phyloP scores from a whole-genome alignment of 2,113 vertebrate genomes.

The Prolemur simus region DNA sequence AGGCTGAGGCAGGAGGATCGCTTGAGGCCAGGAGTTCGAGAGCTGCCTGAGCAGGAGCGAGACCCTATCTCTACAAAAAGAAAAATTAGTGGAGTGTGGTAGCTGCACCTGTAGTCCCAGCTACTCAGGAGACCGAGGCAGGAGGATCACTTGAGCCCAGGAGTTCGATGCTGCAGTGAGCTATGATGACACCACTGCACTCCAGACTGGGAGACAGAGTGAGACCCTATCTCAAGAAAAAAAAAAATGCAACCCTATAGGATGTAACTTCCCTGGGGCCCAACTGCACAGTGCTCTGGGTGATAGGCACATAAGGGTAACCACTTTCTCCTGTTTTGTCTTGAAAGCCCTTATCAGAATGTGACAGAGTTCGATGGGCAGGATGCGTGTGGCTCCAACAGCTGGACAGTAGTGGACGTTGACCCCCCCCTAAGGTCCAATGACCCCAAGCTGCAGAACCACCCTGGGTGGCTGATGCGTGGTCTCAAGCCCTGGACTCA shows the following conservation, averaged over 20 bases:
- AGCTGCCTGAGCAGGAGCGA: too few species aligned
- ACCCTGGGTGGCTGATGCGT: conserved; percentile 90
- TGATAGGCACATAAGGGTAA: neutral
- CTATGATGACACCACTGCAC: neutral
- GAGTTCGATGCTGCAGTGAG: too few species aligned
- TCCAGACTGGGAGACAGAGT: neutral
- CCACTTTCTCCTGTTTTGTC: neutral
- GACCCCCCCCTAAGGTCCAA: conserved; percentile 89
- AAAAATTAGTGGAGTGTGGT: too few species aligned
- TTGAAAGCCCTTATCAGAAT: conserved; percentile 90
- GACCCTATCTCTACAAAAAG: too few species aligned
- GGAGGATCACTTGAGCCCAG: too few species aligned
- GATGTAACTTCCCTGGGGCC: neutral
- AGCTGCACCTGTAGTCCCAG: too few species aligned
- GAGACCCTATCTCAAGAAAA: neutral
- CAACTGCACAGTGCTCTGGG: neutral
- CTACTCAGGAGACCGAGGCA: too few species aligned
- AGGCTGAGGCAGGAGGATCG: too few species aligned
- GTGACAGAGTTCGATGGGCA: conserved; percentile 98
- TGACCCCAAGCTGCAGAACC: conserved; percentile 84
- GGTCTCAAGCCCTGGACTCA: conserved; percentile 96
- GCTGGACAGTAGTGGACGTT: conserved; percentile 96
- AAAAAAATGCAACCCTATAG: accelerated
- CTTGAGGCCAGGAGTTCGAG: too few species aligned
- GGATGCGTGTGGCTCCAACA: conserved; percentile 97